Evolutionary conservation across 2,888 invertebrate genomes (phyloP), one percentile per base, ranked within the genome.

Genomic region (Drosophila kuntzei): DNA sequence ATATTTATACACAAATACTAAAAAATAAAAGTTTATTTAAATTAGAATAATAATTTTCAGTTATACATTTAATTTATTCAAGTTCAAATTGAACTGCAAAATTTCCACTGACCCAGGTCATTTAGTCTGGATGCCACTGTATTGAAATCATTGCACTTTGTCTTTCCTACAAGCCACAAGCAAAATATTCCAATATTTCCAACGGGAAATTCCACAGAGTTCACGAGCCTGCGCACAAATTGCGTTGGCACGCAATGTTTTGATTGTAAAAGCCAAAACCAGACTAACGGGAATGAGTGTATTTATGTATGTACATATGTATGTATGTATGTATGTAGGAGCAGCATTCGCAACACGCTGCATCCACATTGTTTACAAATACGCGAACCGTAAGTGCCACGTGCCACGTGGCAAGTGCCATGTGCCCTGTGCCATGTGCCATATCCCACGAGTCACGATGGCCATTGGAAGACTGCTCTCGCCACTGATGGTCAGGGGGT

Each of bases 281-380:
- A 49, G 51, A 46, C 54, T 22, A 34, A 12, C 27, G 27, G 49
- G 39, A 37, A 61, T 39, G 68, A 18, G 50, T 37, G 50, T 49
- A 37, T n/a, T n/a, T n/a, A n/a, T n/a, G n/a, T n/a, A n/a, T n/a
- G n/a, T n/a, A n/a, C n/a, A 27, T 6, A 27, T 27, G 27, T 3
- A 22, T n/a, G 4, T 22, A 22, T 22, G 22, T 22, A 22, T 22
- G 22, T 22, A 22, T 27, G 54, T 22, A 47, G 37, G 51, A 43
- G 46, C 36, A 65, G 44, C 22, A 59, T 58, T 46, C 27, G 27
- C 47, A 44, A 20, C 51, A 70, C 57, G 70, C 72, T 66, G 51
- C 41, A 29, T 14, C 12, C 27, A 27, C 29, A 41, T 84, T 84
- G 83, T 84, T 84, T 84, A 84, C 87, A 84, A 84, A 85, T 78